Evolutionary conservation across 30 jellyfish, hydroid and myxozoan genomes (phyloP).

Genomic region (Aurelia coerulea): DNA sequence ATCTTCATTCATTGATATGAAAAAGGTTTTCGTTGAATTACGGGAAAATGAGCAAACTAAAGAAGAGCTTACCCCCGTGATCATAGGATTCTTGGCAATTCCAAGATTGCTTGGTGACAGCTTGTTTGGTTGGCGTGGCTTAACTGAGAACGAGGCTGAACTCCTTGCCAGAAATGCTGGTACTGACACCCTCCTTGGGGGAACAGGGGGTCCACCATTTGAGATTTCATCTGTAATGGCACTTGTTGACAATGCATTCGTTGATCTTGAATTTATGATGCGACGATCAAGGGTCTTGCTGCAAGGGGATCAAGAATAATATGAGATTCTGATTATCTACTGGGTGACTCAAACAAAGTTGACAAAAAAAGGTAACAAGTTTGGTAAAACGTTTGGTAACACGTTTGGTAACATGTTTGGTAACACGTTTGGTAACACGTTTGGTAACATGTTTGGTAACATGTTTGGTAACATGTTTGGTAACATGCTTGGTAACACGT

Average conservation of each 20-base stretch:
- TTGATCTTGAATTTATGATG: slow-evolving; percentile 35
- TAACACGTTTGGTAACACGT: no score
- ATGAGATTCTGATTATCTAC: background rate
- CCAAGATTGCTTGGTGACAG: slow-evolving; percentile 17
- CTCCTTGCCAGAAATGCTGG: slow-evolving; percentile 33
- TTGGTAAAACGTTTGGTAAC: no score
- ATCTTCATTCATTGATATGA: no score
- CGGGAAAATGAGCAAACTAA: background rate
- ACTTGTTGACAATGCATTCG: slow-evolving; percentile 42
- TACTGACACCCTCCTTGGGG: slow-evolving; percentile 65
- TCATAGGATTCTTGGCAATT: slow-evolving; percentile 1
- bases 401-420: no score
- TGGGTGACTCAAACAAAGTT: no score
- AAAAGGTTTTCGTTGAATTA: no score
- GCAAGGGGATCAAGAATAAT: background rate
- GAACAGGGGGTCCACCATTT: slow-evolving; percentile 64
- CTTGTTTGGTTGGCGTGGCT: slow-evolving; percentile 13
- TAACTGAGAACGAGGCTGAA: slow-evolving; percentile 60
- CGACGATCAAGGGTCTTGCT: slow-evolving; percentile 65
- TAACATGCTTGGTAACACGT: no score
- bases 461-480: no score
- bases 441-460: no score
- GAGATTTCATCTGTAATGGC: slow-evolving; percentile 32
- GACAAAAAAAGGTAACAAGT: no score
- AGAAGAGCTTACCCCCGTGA: slow-evolving; percentile 38